Conservation (phyloP, 1,140 invertebrate genomes). For the Macrosteles quadrilineatus region DNA sequence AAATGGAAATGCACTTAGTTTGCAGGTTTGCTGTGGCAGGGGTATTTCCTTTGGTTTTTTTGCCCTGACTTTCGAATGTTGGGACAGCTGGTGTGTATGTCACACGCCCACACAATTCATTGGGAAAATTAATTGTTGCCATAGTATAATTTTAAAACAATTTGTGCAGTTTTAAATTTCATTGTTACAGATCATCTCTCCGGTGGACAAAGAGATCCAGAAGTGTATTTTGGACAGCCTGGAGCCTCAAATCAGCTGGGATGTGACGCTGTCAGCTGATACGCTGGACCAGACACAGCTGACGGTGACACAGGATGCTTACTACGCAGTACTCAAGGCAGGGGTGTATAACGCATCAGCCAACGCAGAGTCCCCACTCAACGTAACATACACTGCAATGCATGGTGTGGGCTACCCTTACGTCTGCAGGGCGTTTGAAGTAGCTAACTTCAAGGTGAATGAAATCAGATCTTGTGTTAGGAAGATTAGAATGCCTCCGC, state of each 20-base stretch:
- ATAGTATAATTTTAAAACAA: too few species aligned
- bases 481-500: too few species aligned
- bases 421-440: conserved; percentile 72
- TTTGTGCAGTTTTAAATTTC: too few species aligned
- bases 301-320: conserved; percentile 62
- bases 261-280: conserved; percentile 49
- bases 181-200: conserved; percentile 77
- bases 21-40: too few species aligned
- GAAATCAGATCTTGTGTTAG: too few species aligned
- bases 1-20: too few species aligned
- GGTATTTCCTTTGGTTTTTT: too few species aligned
- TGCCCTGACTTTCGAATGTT: too few species aligned
- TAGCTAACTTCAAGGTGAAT: conserved; percentile 70
- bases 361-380: conserved; percentile 64
- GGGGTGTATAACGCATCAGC: conserved; percentile 56
- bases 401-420: conserved; percentile 94
- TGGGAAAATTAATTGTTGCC: too few species aligned
- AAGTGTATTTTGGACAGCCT: conserved; percentile 76
- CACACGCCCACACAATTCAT: too few species aligned
- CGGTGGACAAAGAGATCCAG: conserved; percentile 89
- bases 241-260: conserved; percentile 67
- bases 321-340: conserved; percentile 63
- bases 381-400: conserved; percentile 93
- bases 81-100: too few species aligned
- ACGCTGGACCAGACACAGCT: conserved; percentile 58